Percentiles rank a stretch among this genome's conserved stretches.
phyloP scores from a whole-genome alignment of 2,888 invertebrate genomes.

The Lochmaea capreae region DNA sequence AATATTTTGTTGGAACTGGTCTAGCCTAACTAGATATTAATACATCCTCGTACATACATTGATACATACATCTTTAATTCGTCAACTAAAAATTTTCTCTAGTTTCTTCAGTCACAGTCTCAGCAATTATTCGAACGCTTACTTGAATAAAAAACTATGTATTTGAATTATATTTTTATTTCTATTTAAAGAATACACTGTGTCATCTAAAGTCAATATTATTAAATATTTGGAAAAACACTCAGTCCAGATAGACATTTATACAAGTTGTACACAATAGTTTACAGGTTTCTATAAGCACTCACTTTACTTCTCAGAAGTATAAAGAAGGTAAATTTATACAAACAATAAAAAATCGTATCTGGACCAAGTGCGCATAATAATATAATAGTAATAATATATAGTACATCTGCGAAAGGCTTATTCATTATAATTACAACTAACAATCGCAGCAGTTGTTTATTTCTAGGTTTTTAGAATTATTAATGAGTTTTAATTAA shows the following conservation, averaged over 20 bases:
- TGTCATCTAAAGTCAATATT: constrained; percentile 66
- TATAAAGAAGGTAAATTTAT: constrained; percentile 56
- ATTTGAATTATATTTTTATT: constrained; percentile 55
- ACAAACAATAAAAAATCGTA: constrained; percentile 52
- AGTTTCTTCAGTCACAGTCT: too few relatives aligned
- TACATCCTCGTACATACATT: too few relatives aligned
- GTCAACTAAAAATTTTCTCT: too few relatives aligned
- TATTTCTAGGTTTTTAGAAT: constrained; percentile 62
- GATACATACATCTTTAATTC: too few relatives aligned
- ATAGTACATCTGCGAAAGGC: constrained; percentile 65
- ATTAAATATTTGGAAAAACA: constrained; percentile 63
- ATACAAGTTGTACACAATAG: constrained; percentile 55
- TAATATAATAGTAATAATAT: constrained; percentile 51
- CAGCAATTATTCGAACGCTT: too few relatives aligned
- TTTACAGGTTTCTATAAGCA: constrained; percentile 53
- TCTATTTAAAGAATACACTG: constrained; percentile 67
- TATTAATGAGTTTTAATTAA: constrained; percentile 59
- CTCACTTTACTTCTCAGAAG: constrained; percentile 62
- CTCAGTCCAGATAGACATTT: constrained; percentile 61
- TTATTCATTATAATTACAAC: constrained; percentile 63
- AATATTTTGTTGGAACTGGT: too few relatives aligned
- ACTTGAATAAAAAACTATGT: constrained; percentile 1
- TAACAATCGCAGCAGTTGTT: constrained; percentile 61
- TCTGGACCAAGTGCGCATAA: constrained; percentile 62
- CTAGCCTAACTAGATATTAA: too few relatives aligned